Conservation (phyloP, 2,888 invertebrate species). For the Drosophila monieri region DNA sequence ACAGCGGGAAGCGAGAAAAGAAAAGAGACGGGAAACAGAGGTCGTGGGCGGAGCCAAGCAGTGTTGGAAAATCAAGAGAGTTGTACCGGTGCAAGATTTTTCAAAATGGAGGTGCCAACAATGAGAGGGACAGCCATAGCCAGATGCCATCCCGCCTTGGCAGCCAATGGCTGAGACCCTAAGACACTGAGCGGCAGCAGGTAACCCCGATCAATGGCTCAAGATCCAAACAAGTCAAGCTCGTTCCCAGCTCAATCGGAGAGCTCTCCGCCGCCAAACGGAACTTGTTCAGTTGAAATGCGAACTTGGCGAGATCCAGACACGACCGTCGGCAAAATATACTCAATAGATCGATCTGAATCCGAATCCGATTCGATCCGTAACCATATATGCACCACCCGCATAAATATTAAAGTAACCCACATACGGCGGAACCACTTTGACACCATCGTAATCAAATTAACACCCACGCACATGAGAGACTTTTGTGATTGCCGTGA, state of each 20-base stretch:
- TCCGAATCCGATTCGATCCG: not conserved
- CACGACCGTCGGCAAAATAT: slow-evolving; percentile 66
- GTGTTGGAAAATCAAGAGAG: slow-evolving; percentile 61
- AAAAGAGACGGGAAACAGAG: slow-evolving; percentile 4
- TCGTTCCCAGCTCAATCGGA: slow-evolving; percentile 52
- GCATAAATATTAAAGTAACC: slow-evolving; percentile 12
- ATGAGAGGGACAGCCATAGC: slow-evolving; percentile 49
- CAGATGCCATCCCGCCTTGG: not conserved
- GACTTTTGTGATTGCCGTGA: slow-evolving; percentile 53
- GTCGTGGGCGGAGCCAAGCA: slow-evolving; percentile 59
- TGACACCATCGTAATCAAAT: slow-evolving; percentile 72
- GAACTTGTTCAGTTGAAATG: slow-evolving; percentile 76
- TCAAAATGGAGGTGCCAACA: slow-evolving; percentile 82
- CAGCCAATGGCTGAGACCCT: slow-evolving; percentile 12
- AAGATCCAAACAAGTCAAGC: slow-evolving; percentile 51
- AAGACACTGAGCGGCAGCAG: slow-evolving; percentile 43
- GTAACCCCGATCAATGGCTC: slow-evolving; percentile 74
- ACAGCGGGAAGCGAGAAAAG: slow-evolving; percentile 8
- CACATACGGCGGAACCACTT: slow-evolving; percentile 31
- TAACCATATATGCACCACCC: not conserved
- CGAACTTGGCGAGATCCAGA: slow-evolving; percentile 74
- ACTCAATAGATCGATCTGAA: not conserved
- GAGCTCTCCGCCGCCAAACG: slow-evolving; percentile 45
- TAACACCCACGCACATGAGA: slow-evolving; percentile 79
- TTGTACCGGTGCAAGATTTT: slow-evolving; percentile 66